Conservation (phyloP, 37 sponge, comb jelly and placozoan genomes). For the Chondrosia reniformis region DNA sequence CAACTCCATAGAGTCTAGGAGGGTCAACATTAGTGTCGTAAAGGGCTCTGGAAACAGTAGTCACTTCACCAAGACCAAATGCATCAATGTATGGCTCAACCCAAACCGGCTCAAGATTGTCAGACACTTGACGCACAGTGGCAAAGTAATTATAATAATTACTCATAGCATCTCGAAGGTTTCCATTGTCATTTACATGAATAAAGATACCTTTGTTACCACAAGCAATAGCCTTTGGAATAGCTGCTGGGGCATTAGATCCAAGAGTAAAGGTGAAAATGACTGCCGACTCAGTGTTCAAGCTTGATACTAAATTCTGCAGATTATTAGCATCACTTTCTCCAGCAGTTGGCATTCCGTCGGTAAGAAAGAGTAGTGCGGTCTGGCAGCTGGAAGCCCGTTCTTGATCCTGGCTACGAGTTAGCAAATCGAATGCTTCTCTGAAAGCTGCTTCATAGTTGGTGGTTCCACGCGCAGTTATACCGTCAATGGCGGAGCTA, state of each 20-base stretch:
- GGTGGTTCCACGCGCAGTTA: background rate
- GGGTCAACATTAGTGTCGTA: background rate
- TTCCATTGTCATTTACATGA: background rate
- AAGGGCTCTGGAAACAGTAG: constrained; percentile 16
- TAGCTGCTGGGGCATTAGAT: background rate
- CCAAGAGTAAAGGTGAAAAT: constrained; percentile 14
- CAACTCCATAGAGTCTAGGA: background rate
- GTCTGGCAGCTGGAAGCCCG: background rate
- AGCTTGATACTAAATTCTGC: background rate
- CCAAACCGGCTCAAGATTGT: background rate
- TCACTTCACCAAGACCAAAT: constrained; percentile 21
- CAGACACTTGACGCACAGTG: background rate
- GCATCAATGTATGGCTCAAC: constrained; percentile 34
- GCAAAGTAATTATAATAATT: constrained; percentile 29
- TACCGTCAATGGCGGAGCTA: background rate
- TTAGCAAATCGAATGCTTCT: background rate
- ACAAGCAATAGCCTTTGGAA: constrained; percentile 11
- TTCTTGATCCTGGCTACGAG: background rate
- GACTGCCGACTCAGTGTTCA: background rate
- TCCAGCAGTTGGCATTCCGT: background rate
- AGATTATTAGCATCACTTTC: background rate
- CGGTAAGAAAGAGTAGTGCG: constrained; percentile 10
- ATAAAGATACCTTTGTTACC: constrained; percentile 3
- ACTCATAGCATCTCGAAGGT: background rate
- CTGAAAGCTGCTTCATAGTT: constrained; percentile 12